Conservation (phyloP, 1,140 invertebrate species). For the Danaus melanippus region DNA sequence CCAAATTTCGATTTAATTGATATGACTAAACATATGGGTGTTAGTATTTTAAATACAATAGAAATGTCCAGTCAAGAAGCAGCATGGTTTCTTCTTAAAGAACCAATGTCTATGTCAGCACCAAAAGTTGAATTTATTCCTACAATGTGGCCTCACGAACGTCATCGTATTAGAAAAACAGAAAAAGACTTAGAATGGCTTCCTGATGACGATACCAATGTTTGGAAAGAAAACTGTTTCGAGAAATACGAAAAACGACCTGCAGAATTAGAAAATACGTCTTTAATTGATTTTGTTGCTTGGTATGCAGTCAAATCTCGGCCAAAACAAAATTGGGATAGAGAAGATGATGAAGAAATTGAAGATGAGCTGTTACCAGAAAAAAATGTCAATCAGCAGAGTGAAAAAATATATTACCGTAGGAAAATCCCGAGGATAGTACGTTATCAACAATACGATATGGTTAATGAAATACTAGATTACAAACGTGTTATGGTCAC, state of each 20-base stretch:
- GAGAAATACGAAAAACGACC: conserved; percentile 22
- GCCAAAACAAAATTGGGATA: no score
- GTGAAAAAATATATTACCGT: conserved; percentile 13
- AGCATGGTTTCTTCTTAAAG: conserved; percentile 24
- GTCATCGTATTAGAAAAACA: conserved; percentile 17
- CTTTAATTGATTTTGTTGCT: conserved; percentile 22
- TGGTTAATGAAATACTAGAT: conserved; percentile 17
- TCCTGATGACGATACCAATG: conserved; percentile 7
- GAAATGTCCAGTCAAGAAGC: conserved; percentile 26
- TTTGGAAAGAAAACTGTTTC: conserved; percentile 20
- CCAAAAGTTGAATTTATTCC: conserved; percentile 12
- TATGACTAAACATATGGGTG: conserved; percentile 26
- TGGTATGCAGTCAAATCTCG: conserved; percentile 5
- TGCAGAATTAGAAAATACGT: conserved; percentile 14
- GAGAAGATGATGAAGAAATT: no score
- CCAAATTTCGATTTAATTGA: conserved; percentile 44
- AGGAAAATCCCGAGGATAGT: conserved; percentile 30
- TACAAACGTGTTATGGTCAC: conserved; percentile 37
- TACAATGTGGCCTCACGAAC: conserved; percentile 19
- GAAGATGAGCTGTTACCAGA: no score
- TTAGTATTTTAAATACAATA: conserved; percentile 13
- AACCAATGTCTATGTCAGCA: conserved; percentile 21
- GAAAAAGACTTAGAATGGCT: conserved; percentile 12
- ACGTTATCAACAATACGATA: conserved; percentile 41
- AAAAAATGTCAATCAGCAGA: neutral